Evolutionary conservation across 2,888 invertebrate species (phyloP), one percentile per base, ranked within the genome.

Genomic region (Mesopsocus fuscifrons): DNA sequence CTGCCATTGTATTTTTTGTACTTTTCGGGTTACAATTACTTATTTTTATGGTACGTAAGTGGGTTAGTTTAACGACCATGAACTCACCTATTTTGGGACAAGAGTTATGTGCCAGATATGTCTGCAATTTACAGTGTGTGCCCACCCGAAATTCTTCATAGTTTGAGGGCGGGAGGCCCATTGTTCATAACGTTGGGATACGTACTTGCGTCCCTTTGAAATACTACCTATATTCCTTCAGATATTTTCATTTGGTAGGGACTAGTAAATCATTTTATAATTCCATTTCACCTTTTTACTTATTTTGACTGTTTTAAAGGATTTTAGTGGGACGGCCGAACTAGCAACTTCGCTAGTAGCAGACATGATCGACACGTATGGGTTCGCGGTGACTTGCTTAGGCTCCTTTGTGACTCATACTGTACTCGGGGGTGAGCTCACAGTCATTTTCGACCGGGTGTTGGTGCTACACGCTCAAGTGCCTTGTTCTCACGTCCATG

Each of bases 291-390:
- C n/a, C n/a, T n/a, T n/a, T n/a, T 6, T 26, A 11, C 11, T 26
- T 9, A 26, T 26, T 26, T 26, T 26, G 6, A 26, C 11, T 6
- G 26, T 26, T 26, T 38, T 38, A 13, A n/a, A 38, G 21, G 38
- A 38, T 18, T 20, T 13, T 13, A 38, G 38, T 11, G 38, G 38
- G 20, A 38, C 38, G 3, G 21, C 38, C 4, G 3, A 17, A 6
- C 21, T 38, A 20, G n/a, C 38, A 13, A 20, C 20, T 18, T 18
- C 16, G 3, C 5, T 38, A 21, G 20, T 13, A 6, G 38, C 38
- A 5, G 38, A 38, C 21, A 17, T 13, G 20, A 15, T 38, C 5
- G 38, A 38, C 18, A 38, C 38, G n/a, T 38, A 38, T 11, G 38
- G 38, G n/a, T 38, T 38, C 20, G 17, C 20, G 18, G 15, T 38